phyloP scores from a whole-genome alignment of 2,797 vertebrate species.

The Halcyon chelicuti region DNA sequence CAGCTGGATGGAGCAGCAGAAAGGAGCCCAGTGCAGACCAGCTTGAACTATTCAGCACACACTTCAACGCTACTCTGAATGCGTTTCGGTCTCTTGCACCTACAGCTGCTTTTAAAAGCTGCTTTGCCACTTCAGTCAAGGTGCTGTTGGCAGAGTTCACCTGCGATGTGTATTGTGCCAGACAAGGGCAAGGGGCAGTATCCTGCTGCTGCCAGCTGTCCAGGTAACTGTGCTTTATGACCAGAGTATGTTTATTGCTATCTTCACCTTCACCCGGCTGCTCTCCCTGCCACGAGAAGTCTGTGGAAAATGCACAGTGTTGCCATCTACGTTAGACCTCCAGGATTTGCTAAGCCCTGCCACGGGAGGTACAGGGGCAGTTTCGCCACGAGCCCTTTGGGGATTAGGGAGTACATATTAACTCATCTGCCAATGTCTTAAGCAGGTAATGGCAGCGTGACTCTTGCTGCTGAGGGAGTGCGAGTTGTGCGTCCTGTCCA shows the following conservation, averaged over 20 bases:
- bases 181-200: neutral
- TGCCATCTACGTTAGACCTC: neutral
- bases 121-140: neutral
- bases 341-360: neutral
- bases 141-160: neutral
- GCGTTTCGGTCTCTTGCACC: neutral
- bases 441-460: neutral
- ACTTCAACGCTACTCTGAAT: neutral
- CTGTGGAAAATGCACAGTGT: neutral
- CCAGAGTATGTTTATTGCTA: slow-evolving; percentile 56
- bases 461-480: neutral
- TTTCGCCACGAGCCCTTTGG: neutral
- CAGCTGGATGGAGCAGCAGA: neutral
- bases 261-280: neutral
- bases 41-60: neutral
- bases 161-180: neutral
- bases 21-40: neutral
- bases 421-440: neutral
- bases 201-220: slow-evolving; percentile 8
- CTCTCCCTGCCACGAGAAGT: neutral
- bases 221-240: slow-evolving; percentile 56
- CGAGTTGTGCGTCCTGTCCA: neutral
- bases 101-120: neutral
- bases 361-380: neutral
- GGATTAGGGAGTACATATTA: neutral